Percentiles rank a stretch among this genome's conserved stretches.
phyloP scores from a whole-genome alignment of 2,888 invertebrate genomes.

The Eurytoma californica region DNA sequence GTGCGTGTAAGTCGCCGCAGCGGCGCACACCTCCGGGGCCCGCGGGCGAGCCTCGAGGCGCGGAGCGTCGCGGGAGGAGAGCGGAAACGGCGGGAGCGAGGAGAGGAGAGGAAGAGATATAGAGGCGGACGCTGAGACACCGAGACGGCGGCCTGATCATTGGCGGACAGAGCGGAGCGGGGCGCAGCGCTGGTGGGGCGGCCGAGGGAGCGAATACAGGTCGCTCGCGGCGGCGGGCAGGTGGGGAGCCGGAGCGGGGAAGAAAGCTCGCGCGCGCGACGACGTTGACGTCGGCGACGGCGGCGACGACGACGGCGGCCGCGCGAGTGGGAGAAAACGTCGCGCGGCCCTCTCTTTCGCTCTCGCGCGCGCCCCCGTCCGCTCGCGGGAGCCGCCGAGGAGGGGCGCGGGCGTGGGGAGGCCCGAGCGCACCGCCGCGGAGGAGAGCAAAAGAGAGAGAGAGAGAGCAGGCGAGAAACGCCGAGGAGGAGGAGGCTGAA shows the following conservation, averaged over 20 bases:
- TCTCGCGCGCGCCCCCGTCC: not conserved
- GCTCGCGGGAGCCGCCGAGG: constrained; percentile 4
- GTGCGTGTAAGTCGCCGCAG: not conserved
- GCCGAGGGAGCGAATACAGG: constrained; percentile 57
- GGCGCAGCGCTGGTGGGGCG: constrained; percentile 62
- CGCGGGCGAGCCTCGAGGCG: not conserved
- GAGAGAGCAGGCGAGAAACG: constrained; percentile 16
- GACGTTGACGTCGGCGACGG: constrained; percentile 64
- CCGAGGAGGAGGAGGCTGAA: constrained; percentile 57
- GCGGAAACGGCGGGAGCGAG: constrained; percentile 8
- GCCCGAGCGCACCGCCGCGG: constrained; percentile 40
- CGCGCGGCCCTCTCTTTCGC: constrained; percentile 56
- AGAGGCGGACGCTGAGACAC: constrained; percentile 59
- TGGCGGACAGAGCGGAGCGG: constrained; percentile 71
- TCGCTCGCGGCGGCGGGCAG: constrained; percentile 54
- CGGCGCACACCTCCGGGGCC: not conserved
- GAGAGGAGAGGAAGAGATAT: constrained; percentile 53
- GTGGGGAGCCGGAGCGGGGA: constrained; percentile 61
- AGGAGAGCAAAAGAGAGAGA: constrained; percentile 45
- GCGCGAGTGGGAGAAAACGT: constrained; percentile 56
- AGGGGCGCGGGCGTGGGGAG: constrained; percentile 46
- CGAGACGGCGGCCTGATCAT: constrained; percentile 73
- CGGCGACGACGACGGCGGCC: constrained; percentile 53
- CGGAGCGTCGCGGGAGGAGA: not conserved
- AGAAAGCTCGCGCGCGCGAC: constrained; percentile 54